Evolutionary conservation across 2,888 invertebrate species (phyloP).

Genomic region (Drosophila nr. medialis): DNA sequence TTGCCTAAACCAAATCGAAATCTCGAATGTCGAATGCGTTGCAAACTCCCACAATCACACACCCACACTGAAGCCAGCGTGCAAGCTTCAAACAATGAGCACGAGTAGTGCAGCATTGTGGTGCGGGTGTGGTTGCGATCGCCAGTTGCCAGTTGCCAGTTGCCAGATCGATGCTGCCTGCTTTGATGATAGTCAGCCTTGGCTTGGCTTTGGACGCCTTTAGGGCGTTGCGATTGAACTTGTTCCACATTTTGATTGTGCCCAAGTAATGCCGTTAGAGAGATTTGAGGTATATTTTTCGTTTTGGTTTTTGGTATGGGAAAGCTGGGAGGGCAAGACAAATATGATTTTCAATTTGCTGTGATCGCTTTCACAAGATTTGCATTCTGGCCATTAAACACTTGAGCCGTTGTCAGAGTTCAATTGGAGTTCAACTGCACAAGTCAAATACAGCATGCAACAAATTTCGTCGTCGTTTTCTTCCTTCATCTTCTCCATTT

Average conservation of each 20-base stretch:
- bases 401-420: conserved; percentile 65
- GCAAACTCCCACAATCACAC: conserved; percentile 26
- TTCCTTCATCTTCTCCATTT: neutral
- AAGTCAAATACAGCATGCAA: conserved; percentile 7
- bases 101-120: conserved; percentile 43
- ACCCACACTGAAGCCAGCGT: conserved; percentile 2
- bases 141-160: conserved; percentile 33
- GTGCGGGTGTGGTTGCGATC: conserved; percentile 48
- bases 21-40: conserved; percentile 20
- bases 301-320: conserved; percentile 32
- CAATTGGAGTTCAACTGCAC: conserved; percentile 60
- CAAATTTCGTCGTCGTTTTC: conserved; percentile 14
- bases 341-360: conserved; percentile 79
- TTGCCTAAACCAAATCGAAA: conserved; percentile 12
- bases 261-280: conserved; percentile 57
- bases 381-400: conserved; percentile 75
- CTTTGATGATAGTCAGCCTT: conserved; percentile 70
- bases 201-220: conserved; percentile 42
- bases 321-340: conserved; percentile 59
- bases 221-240: conserved; percentile 80
- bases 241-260: conserved; percentile 82
- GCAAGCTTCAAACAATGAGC: conserved; percentile 64
- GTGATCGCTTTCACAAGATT: conserved; percentile 76
- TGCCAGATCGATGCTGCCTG: conserved; percentile 68
- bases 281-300: neutral